Base-by-base conservation (phyloP, 2,888 invertebrate species). In the Drosophila kanekoi region DNA sequence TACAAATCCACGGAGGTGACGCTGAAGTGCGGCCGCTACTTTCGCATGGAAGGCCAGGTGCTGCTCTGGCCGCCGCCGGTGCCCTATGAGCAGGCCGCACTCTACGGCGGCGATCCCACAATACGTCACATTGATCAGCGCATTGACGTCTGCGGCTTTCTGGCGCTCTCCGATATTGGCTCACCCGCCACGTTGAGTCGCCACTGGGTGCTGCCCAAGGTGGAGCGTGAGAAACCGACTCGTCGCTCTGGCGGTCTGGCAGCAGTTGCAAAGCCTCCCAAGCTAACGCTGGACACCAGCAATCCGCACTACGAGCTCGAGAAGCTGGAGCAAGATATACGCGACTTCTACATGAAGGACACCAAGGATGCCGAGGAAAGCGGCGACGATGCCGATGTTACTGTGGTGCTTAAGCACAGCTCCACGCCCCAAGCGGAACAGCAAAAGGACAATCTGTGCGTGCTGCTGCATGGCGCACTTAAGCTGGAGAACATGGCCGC, bases 401-500 rank as follows among this genome's bases (percentile, higher is more conserved):
- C 59, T 4, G 72, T 77, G 45, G 81, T 73, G 28, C 59, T 61
- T 8, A 72, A 74, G 49, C 87, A 78, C 47, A 68, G 43, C 16
- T 32, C 80, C 0, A 66, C 57, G 16, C 65, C 56, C 1, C 87
- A 69, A 20, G 14, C 74, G 8, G 85, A 85, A 56, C 90, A 90
- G 47, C 91, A 90, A 41, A 94, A 94, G 47, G 96, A 98, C 0
- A 97, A 97, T 2, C 97, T 98, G 90, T 98, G 98, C 91, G 98
- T 98, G 4, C 92, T 99, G 13, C 94, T 99, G 2, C 98, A 99
- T 90, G 98, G 98, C 3, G 97, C 98, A 41, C 93, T 98, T 4
- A 98, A 98, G 93, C 95, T 95, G 43, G 98, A 98, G 93, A 96
- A 96, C 80, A 96, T 98, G 96, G 96, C 97, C 0, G 98, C 98